Evolutionary conservation across 2,888 invertebrate genomes (phyloP), one percentile per base, ranked within the genome.

Genomic region (Drosophila quasianomalipes): DNA sequence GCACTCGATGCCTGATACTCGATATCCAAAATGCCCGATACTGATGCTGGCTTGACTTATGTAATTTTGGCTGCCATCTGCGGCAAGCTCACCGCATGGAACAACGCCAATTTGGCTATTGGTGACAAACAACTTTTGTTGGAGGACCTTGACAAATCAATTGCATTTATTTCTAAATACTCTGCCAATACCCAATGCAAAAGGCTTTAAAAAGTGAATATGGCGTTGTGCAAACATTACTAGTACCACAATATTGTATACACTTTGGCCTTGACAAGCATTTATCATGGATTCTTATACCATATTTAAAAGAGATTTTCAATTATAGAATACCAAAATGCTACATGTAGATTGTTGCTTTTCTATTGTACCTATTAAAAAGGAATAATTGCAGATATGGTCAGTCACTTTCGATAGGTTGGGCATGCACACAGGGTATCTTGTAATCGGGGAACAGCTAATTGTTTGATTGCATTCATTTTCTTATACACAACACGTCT

Each of bases 121-220:
- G 91, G 91, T 92, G 92, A 92, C 92, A 85, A 89, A 86, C 90
- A 69, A 81, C 91, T 91, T 88, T 89, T 78, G 74, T 84, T 63
- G 62, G 69, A 70, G 62, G 72, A 79, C 72, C 74, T 59, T 74
- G 62, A 76, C 55, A 57, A 44, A 67, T 57, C 55, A 58, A 31
- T 58, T 44, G 58, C 31, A 58, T 41, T 31, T 44, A 58, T 58
- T 44, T 31, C 16, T 58, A 31, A 39, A 39, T 28, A 16, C 44
- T 12, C 44, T 31, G 16, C 33, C 22, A 22, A 22, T 31, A 31
- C 5, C 19, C 39, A 57, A 30, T 39, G 39, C 10, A 16, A 31
- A 4, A 14, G 31, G 31, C 4, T 7, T 9, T 6, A 54, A 16
- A 28, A 28, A 22, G 6, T 12, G 10, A 6, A n/a, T 41, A n/a